Conservation (phyloP, 1,140 invertebrate species). For the Papilio polyxenes region DNA sequence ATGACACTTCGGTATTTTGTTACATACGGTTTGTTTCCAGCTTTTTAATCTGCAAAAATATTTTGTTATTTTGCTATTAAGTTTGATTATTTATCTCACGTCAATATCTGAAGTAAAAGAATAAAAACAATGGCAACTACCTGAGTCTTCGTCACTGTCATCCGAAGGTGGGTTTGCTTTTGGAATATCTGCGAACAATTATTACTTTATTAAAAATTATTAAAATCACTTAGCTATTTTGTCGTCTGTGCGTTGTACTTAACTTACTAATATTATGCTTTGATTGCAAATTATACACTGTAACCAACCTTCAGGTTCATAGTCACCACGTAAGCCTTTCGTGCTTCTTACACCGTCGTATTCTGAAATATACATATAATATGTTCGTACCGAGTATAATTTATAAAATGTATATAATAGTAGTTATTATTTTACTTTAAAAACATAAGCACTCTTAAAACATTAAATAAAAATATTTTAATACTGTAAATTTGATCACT, state of each 20-base stretch:
- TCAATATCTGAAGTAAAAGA: neutral
- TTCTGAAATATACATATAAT: conserved; percentile 7
- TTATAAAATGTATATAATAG: too few species aligned
- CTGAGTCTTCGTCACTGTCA: neutral
- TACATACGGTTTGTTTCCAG: neutral
- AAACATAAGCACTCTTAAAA: too few species aligned
- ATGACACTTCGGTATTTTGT: neutral
- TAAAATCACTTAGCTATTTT: neutral
- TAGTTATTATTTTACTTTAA: too few species aligned
- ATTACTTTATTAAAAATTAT: neutral
- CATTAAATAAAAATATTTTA: too few species aligned
- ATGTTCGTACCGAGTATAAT: neutral
- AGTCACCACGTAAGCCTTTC: conserved; percentile 55
- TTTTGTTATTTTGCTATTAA: neutral
- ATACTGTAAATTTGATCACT: too few species aligned
- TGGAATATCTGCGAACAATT: neutral
- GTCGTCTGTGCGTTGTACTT: too few species aligned
- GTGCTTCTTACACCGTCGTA: conserved; percentile 51
- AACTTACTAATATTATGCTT: too few species aligned
- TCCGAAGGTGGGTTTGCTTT: neutral
- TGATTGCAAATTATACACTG: neutral
- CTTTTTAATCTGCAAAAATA: neutral
- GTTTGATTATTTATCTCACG: neutral
- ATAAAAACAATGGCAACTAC: neutral
- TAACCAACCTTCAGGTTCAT: conserved; percentile 59